phyloP scores from a whole-genome alignment of 2,888 invertebrate genomes.

The Pammene aurita region DNA sequence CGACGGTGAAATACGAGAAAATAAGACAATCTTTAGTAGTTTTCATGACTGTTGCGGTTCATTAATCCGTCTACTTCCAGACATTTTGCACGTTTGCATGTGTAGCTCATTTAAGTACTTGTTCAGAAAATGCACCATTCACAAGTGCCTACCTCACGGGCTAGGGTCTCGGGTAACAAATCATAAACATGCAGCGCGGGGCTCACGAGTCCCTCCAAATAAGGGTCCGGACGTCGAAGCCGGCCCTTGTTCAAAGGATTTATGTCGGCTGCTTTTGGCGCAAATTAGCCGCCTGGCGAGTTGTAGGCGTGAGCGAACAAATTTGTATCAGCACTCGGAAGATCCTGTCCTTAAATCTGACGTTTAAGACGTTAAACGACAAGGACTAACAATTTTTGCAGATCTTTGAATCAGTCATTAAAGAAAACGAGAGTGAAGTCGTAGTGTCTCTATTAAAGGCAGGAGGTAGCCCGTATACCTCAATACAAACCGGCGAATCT shows the following conservation, averaged over 20 bases:
- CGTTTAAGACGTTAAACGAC: constrained; percentile 27
- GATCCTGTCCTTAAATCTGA: constrained; percentile 44
- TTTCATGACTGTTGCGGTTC: background rate
- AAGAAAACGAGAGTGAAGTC: constrained; percentile 3
- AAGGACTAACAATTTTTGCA: constrained; percentile 20
- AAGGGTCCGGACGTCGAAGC: constrained; percentile 68
- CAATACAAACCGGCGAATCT: background rate
- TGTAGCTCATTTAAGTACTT: constrained; percentile 33
- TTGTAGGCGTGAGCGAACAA: constrained; percentile 74
- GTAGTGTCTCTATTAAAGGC: constrained; percentile 2
- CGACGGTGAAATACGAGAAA: background rate
- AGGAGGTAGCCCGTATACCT: background rate
- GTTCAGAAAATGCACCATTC: constrained; percentile 34
- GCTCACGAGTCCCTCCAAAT: constrained; percentile 76
- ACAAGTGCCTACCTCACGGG: constrained; percentile 33
- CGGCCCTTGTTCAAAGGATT: constrained; percentile 72
- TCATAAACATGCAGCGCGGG: constrained; percentile 70
- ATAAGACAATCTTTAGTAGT: background rate
- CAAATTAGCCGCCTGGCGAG: constrained; percentile 74
- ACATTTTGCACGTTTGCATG: constrained; percentile 17
- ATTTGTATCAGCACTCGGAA: constrained; percentile 60
- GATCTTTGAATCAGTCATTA: constrained; percentile 21
- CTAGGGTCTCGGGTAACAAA: constrained; percentile 62
- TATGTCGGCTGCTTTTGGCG: constrained; percentile 75
- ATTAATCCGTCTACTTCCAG: constrained; percentile 22